Base-by-base conservation (phyloP, 1,140 invertebrate genomes). In the Latrodectus geometricus region DNA sequence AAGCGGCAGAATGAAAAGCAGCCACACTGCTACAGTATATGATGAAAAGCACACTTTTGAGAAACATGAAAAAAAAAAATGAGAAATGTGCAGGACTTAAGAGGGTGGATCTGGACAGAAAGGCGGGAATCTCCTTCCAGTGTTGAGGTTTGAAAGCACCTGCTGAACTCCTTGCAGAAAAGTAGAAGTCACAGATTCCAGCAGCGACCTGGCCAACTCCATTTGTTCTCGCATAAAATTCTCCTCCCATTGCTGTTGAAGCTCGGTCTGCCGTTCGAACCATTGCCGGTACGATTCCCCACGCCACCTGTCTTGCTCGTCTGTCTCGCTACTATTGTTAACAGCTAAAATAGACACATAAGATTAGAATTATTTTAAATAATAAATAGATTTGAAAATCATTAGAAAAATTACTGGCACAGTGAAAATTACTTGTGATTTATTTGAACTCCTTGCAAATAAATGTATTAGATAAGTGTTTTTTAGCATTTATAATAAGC, bases 101-200 rank as follows among this genome's bases (percentile, higher is more conserved):
- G 69, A 61, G 9, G 80, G 81, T 8, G 81, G 56, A 49, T 83
- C 81, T 3, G 81, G 81, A 21, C 17, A 65, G 35, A 83, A 83
- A 3, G 74, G 74, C 2, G 61, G 74, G 11, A 77, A 85, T 20
- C 83, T 21, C 48, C 83, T 69, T 15, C 73, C 74, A 1, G 74
- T 4, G 14, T 48, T 56, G 8, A 85, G 8, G 21, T 56, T 77
- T 17, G 14, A 11, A 8, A 85, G 48, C 11, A 85, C 50, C 20
- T 85, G 83, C n/a, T 85, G 83, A 5, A 85, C 68, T n/a, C 83
- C 83, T 56, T 77, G 74, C 49, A 85, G 21, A 54, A 85, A 85
- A n/a, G 83, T 85, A n/a, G 83, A 17, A 0, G 83, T 85, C 20
- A 85, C 83, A 8, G 83, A 85, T 3, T 85, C 83, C 20, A 85